phyloP scores from a whole-genome alignment of 2,888 invertebrate species.

The Apotomis capreana region DNA sequence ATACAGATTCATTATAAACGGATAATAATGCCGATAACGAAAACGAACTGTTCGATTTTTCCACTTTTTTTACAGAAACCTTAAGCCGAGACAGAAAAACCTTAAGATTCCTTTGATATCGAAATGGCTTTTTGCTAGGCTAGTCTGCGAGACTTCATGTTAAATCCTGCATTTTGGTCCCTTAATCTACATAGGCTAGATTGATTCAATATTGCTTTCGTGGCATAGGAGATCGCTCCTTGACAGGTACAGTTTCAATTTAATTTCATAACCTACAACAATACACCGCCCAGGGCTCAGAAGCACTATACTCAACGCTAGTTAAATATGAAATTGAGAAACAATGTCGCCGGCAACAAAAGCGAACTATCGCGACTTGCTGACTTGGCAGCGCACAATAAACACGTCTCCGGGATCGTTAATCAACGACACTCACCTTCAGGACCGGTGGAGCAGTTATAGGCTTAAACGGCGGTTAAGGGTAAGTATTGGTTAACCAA shows the following conservation, averaged over 20 bases:
- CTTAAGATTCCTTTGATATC: no score
- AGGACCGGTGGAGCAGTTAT: slow-evolving; percentile 38
- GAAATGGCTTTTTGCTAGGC: no score
- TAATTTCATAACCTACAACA: not conserved
- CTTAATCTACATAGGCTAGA: no score
- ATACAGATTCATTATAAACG: no score
- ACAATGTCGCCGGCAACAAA: slow-evolving; percentile 39
- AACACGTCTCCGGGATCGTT: slow-evolving; percentile 76
- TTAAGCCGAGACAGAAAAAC: no score
- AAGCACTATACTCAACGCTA: slow-evolving; percentile 21
- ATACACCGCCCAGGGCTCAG: slow-evolving; percentile 3
- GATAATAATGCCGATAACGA: no score
- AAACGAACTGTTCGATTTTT: no score
- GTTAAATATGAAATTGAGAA: slow-evolving; percentile 34
- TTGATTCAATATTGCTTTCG: no score
- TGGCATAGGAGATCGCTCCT: no score
- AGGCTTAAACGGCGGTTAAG: not conserved
- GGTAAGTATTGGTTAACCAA: slow-evolving; percentile 6
- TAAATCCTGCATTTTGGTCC: no score
- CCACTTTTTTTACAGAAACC: no score
- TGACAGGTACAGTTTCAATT: not conserved
- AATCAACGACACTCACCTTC: slow-evolving; percentile 77
- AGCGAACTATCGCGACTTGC: slow-evolving; percentile 41
- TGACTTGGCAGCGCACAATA: slow-evolving; percentile 66
- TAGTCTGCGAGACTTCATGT: no score